Percentiles rank a stretch among this genome's conserved stretches.
Evolutionary conservation across 2,797 vertebrate species (phyloP).

Genomic region (Salmo trutta): DNA sequence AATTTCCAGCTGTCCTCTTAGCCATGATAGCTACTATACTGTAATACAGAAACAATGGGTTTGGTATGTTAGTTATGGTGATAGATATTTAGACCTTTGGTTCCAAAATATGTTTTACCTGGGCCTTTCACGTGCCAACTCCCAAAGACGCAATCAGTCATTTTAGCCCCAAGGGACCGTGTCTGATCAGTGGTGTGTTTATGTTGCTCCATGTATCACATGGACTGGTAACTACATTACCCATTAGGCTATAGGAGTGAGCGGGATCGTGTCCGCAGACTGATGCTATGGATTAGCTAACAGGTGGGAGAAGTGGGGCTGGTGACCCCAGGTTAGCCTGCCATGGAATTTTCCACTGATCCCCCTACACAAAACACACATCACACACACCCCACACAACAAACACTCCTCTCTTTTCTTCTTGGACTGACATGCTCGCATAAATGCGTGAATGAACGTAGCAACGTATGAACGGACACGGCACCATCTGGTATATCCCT

Average conservation of each 20-base stretch:
- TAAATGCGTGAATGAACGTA: slow-evolving; percentile 56
- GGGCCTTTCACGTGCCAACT: neutral
- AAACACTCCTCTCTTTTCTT: slow-evolving; percentile 7
- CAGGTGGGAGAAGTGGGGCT: slow-evolving; percentile 13
- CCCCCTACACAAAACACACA: neutral
- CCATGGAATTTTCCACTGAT: neutral
- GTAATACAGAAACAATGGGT: slow-evolving; percentile 20
- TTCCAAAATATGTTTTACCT: neutral
- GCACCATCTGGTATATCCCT: slow-evolving; percentile 71
- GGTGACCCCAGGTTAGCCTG: neutral
- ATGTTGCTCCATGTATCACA: neutral
- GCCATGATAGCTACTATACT: slow-evolving; percentile 8
- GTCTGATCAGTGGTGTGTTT: neutral
- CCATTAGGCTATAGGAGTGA: slow-evolving; percentile 47
- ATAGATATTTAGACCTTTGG: neutral
- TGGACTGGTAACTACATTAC: slow-evolving; percentile 63
- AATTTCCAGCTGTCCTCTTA: slow-evolving; percentile 4
- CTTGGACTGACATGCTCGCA: slow-evolving; percentile 62
- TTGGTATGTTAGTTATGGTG: neutral
- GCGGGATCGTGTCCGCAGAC: slow-evolving; percentile 59
- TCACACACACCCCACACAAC: neutral
- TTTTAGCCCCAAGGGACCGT: neutral
- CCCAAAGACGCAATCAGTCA: neutral
- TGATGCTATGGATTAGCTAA: slow-evolving; percentile 53
- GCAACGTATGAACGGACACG: no score